Percentiles rank a stretch among this genome's conserved stretches.
phyloP scores from a whole-genome alignment of 2,888 invertebrate genomes.

The Steinernema hermaphroditum region DNA sequence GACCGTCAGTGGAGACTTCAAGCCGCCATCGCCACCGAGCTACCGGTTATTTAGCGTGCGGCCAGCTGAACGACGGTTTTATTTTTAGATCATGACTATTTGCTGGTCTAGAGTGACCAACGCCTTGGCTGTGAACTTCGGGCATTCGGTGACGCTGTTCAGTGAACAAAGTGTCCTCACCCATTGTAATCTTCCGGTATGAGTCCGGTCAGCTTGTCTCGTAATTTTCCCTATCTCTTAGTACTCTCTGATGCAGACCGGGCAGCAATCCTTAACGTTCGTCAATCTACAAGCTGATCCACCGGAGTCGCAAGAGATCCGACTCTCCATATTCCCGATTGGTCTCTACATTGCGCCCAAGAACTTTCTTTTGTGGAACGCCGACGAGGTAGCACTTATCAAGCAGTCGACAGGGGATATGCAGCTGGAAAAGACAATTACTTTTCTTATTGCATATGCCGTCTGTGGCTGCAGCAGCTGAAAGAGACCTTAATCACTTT shows the following conservation, averaged over 20 bases:
- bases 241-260: slow-evolving; percentile 47
- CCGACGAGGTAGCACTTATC: slow-evolving; percentile 48
- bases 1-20: slow-evolving; percentile 82
- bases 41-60: neutral
- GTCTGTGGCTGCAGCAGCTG: no score
- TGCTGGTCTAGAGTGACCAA: slow-evolving; percentile 55
- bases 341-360: slow-evolving; percentile 56
- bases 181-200: slow-evolving; percentile 72
- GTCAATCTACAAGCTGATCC: slow-evolving; percentile 42
- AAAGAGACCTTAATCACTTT: no score
- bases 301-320: slow-evolving; percentile 43
- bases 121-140: slow-evolving; percentile 69
- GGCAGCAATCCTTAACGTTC: slow-evolving; percentile 42
- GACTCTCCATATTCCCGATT: slow-evolving; percentile 46
- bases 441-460: neutral
- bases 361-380: slow-evolving; percentile 59
- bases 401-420: no score
- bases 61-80: neutral
- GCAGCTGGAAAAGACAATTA: no score
- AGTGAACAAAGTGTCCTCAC: slow-evolving; percentile 84
- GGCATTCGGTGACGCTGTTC: slow-evolving; percentile 74
- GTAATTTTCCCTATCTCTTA: slow-evolving; percentile 3
- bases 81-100: slow-evolving; percentile 50
- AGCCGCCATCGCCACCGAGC: slow-evolving; percentile 71
- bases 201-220: neutral